Evolutionary conservation across 2,888 invertebrate species (phyloP).

Genomic region (Saturnia japonica): DNA sequence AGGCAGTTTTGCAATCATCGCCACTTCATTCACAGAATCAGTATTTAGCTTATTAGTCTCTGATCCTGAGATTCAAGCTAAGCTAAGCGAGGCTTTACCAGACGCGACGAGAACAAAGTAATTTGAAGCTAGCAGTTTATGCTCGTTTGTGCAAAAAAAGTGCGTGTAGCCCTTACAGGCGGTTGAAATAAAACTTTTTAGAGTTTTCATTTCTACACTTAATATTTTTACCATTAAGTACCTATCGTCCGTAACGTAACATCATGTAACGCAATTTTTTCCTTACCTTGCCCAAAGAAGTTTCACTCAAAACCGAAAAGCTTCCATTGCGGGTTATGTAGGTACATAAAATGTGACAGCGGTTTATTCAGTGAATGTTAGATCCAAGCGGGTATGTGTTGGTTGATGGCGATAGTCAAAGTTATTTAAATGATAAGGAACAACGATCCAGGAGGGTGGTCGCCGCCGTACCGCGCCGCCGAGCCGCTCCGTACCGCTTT

Average conservation of each 20-base stretch:
- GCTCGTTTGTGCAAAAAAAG: not conserved
- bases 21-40: not conserved
- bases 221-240: too few relatives aligned
- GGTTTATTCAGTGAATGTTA: conserved; percentile 16
- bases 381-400: conserved; percentile 13
- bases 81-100: not conserved
- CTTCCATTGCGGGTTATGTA: not conserved
- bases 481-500: conserved; percentile 50
- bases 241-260: too few relatives aligned
- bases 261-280: too few relatives aligned
- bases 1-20: too few relatives aligned
- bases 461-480: conserved; percentile 46
- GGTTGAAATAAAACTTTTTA: too few relatives aligned
- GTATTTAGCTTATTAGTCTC: not conserved
- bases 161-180: too few relatives aligned
- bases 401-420: conserved; percentile 36
- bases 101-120: not conserved
- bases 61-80: not conserved
- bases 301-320: not conserved
- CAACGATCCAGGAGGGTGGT: conserved; percentile 58
- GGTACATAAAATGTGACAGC: conserved; percentile 11
- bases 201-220: too few relatives aligned
- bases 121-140: not conserved
- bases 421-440: conserved; percentile 50
- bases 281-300: too few relatives aligned